Evolutionary conservation across 2,888 invertebrate genomes (phyloP).

Genomic region (Drosophila ezoana): DNA sequence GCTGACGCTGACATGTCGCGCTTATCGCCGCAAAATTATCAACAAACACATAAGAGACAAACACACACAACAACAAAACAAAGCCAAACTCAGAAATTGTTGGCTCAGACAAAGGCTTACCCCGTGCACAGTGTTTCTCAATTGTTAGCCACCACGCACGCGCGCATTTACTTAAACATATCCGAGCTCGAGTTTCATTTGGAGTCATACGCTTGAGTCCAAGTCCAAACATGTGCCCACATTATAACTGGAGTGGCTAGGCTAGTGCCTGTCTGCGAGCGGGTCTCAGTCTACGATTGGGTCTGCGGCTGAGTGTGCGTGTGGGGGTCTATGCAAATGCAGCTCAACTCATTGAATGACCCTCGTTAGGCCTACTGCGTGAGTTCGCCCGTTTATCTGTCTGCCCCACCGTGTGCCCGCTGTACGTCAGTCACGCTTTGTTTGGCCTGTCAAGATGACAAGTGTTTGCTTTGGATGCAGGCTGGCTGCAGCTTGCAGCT

Average conservation of each 20-base stretch:
- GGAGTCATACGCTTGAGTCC: slow-evolving; percentile 23
- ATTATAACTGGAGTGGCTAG: slow-evolving; percentile 54
- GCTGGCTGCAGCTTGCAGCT: slow-evolving; percentile 34
- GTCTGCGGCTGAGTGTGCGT: slow-evolving; percentile 30
- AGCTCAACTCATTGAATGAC: slow-evolving; percentile 72
- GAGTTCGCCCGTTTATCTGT: slow-evolving; percentile 35
- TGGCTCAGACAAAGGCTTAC: slow-evolving; percentile 47
- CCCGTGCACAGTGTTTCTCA: slow-evolving; percentile 71
- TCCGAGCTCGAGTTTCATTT: slow-evolving; percentile 68
- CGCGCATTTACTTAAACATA: slow-evolving; percentile 81
- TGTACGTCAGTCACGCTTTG: slow-evolving; percentile 78
- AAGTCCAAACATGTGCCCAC: slow-evolving; percentile 67
- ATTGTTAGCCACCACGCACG: slow-evolving; percentile 81
- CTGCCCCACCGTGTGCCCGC: slow-evolving; percentile 20
- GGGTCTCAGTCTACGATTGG: slow-evolving; percentile 5
- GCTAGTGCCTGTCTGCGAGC: slow-evolving; percentile 2
- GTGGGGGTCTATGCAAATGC: slow-evolving; percentile 75
- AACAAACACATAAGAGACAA: slow-evolving; percentile 61
- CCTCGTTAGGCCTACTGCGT: slow-evolving; percentile 73
- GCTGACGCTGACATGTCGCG: slow-evolving; percentile 81
- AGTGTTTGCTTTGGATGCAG: slow-evolving; percentile 73
- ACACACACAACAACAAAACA: slow-evolving; percentile 44
- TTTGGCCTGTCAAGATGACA: slow-evolving; percentile 80
- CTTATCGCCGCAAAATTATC: slow-evolving; percentile 80
- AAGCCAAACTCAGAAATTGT: slow-evolving; percentile 45